These are phyloP conservation scores for Pteronotus mesoamericanus DNA, from an alignment of 2,797 vertebrate species.

Conservation along the genomic window DNA sequence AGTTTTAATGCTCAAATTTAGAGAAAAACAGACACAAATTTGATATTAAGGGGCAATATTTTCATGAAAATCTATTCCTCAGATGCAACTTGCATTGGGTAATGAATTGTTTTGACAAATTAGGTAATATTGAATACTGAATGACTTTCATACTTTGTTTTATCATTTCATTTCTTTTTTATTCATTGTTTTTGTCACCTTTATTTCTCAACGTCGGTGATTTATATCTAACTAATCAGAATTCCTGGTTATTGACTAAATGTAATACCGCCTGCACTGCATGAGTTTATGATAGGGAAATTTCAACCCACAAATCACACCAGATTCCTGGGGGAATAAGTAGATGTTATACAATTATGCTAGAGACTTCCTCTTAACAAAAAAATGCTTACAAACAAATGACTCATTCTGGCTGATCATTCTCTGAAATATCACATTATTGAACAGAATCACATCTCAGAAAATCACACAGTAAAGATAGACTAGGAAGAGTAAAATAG, in stretches of 20 bases:
- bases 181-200: constrained; percentile 35
- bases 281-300: constrained; percentile 11
- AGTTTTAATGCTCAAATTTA: neutral
- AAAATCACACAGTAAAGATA: neutral
- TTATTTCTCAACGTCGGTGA: constrained; percentile 48
- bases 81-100: neutral
- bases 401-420: neutral
- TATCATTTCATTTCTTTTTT: constrained; percentile 5
- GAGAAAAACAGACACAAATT: neutral
- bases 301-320: constrained; percentile 56
- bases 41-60: neutral
- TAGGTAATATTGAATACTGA: neutral
- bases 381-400: constrained; percentile 45
- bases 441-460: neutral
- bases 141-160: constrained; percentile 36
- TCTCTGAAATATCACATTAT: constrained; percentile 49
- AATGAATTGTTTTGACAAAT: constrained; percentile 36
- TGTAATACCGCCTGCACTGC: neutral
- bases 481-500: neutral
- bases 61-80: neutral
- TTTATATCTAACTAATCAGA: constrained; percentile 40
- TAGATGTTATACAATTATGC: constrained; percentile 15
- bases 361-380: constrained; percentile 21
- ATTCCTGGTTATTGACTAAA: constrained; percentile 43
- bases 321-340: constrained; percentile 8